phyloP scores from a whole-genome alignment of 2,113 vertebrate genomes.

The Pan paniscus region DNA sequence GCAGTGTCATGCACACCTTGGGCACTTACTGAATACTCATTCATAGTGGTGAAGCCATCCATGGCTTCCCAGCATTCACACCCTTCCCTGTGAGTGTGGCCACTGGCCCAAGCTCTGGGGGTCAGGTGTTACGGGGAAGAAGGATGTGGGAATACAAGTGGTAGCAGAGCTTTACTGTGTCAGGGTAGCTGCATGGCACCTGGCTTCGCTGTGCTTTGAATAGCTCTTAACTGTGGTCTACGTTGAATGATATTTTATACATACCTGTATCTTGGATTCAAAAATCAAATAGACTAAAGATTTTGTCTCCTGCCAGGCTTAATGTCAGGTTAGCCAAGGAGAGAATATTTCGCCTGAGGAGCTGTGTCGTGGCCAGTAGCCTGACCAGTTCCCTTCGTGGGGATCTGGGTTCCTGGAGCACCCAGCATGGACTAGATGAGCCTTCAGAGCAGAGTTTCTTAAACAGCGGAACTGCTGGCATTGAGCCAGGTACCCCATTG shows the following conservation, averaged over 20 bases:
- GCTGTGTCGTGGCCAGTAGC: background rate
- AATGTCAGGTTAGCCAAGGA: background rate
- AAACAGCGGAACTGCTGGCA: background rate
- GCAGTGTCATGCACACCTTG: background rate
- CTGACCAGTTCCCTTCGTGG: background rate
- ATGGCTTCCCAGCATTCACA: background rate
- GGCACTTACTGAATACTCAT: background rate
- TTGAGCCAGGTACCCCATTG: background rate
- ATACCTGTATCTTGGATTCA: background rate
- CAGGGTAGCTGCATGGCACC: background rate
- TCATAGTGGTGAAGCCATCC: background rate
- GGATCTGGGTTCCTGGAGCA: background rate
- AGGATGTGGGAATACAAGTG: background rate
- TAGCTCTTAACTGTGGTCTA: background rate
- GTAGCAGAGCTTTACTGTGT: background rate
- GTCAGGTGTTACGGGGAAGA: background rate
- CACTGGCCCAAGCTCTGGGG: background rate
- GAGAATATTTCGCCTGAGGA: background rate
- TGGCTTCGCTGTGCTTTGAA: background rate
- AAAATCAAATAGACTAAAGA: background rate
- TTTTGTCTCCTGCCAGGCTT: background rate
- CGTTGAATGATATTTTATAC: background rate
- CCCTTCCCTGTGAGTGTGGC: background rate
- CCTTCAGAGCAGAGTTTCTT: background rate
- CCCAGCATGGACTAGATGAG: rapidly evolving